Evolutionary conservation across 2,113 vertebrate species (phyloP).

Genomic region (Onychorhynchus coronatus): DNA sequence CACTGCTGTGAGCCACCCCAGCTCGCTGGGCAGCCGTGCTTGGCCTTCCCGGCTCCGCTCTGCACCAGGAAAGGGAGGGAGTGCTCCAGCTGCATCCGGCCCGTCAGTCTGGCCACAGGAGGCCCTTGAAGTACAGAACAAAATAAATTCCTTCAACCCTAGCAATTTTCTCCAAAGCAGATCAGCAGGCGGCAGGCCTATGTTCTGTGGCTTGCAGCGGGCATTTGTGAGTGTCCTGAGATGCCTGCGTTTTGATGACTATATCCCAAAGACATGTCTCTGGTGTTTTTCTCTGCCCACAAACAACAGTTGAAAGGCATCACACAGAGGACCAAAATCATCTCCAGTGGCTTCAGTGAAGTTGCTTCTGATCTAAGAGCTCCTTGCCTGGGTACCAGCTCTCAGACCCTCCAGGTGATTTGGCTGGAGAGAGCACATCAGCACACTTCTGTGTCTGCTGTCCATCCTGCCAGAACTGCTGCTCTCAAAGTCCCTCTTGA

Average conservation of each 20-base stretch:
- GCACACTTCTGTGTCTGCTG: not conserved
- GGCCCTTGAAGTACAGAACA: conserved; percentile 14
- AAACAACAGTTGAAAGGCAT: not conserved
- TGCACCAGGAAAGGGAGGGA: not conserved
- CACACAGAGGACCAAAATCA: not conserved
- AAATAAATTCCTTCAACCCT: conserved; percentile 13
- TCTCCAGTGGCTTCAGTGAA: not conserved
- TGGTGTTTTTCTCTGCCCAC: not conserved
- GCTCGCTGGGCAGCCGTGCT: rapidly evolving
- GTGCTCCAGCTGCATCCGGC: not conserved
- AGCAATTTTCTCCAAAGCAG: conserved; percentile 5
- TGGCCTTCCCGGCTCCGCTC: rapidly evolving
- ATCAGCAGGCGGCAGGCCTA: not conserved
- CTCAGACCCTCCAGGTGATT: not conserved
- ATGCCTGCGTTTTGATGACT: conserved; percentile 4
- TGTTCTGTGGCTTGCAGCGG: conserved; percentile 33
- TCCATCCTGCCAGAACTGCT: not conserved
- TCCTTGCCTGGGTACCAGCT: not conserved
- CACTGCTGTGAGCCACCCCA: not conserved
- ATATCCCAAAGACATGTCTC: not conserved
- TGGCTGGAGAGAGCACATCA: not conserved
- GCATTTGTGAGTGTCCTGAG: not conserved
- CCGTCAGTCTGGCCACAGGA: not conserved
- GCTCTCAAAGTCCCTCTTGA: not conserved
- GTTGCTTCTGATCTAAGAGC: not conserved